Conservation (phyloP, 2,113 vertebrate species). For the Echinops telfairi region DNA sequence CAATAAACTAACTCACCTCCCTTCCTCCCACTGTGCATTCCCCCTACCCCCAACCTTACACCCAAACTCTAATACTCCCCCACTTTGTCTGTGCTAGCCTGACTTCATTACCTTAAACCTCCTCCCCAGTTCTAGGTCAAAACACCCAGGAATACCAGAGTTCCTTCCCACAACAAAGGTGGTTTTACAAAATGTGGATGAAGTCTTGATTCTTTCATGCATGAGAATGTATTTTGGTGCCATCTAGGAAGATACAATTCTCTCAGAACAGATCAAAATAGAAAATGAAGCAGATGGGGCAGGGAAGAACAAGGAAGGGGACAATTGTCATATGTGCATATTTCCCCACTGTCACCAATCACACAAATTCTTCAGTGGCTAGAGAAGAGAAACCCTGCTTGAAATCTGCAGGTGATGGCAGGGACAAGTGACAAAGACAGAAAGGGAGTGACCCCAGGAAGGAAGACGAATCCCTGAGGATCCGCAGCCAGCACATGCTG, state of each 20-base stretch:
- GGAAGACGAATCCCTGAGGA: not conserved
- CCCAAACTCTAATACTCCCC: not conserved
- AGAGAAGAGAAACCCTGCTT: not conserved
- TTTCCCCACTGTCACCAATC: not conserved
- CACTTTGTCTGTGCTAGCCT: not conserved
- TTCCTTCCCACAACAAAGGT: not conserved
- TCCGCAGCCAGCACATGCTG: not conserved
- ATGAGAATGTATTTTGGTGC: not conserved
- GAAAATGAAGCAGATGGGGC: not conserved
- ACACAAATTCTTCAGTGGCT: not conserved
- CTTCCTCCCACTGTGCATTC: no score
- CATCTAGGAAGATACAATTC: conserved; percentile 20
- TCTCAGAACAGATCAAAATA: conserved; percentile 21
- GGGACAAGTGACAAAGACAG: not conserved
- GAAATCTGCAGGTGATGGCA: not conserved
- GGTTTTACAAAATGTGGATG: not conserved
- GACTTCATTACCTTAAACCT: not conserved
- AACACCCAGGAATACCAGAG: not conserved
- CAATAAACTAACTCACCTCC: no score
- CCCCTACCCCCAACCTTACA: not conserved
- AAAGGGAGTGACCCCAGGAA: not conserved
- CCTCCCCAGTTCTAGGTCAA: not conserved
- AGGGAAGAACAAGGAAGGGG: not conserved
- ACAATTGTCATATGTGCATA: not conserved
- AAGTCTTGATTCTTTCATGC: not conserved